Base-by-base conservation (phyloP, 1,140 invertebrate genomes). In the Saccostrea cuccullata region DNA sequence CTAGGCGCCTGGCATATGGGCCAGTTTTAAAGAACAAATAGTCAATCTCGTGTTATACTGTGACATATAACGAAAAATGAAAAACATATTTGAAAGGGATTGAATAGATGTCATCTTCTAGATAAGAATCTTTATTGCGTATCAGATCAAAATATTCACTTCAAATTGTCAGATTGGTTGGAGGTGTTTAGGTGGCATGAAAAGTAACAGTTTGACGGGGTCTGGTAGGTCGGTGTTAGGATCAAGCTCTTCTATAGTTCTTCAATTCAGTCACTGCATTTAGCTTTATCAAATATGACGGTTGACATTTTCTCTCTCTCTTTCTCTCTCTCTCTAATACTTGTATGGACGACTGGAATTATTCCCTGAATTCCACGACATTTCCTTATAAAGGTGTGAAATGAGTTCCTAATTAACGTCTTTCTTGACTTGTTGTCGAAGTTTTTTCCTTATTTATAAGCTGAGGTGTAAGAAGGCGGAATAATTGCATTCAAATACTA, bases 111-210 rank as follows among this genome's bases (percentile, higher is more conserved):
- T 77, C 70, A 77, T 77, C 11, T 36, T 15, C 8, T 26, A 77
- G 70, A 77, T 77, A 30, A 36, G 26, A 26, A 77, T 77, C 70
- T 23, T 11, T 15, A 77, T 15, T 77, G 4, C 23, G 13, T 64
- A 64, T 64, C 58, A 64, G 58, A 64, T 64, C 15, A 6, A 47
- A 64, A 64, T 77, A 30, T 77, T 77, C 70, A 77, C 70, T 77
- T 77, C 26, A 30, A 15, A 36, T 30, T 77, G 70, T 77, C 70
- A 77, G 70, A 36, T 36, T 77, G 36, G 30, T 64, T 15, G 13
- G 26, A 77, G 70, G 70, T 77, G 70, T 77, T 77, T 77, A 30
- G 26, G 70, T 36, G 23, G 70, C 26, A 77, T 77, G 70, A 77
- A 77, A 77, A 77, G 26, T 77, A 36, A 30, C 70, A 77, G 70